These are phyloP conservation scores for Drosophila paucipuncta DNA, from an alignment of 2,888 invertebrate genomes.

Conservation along the genomic window DNA sequence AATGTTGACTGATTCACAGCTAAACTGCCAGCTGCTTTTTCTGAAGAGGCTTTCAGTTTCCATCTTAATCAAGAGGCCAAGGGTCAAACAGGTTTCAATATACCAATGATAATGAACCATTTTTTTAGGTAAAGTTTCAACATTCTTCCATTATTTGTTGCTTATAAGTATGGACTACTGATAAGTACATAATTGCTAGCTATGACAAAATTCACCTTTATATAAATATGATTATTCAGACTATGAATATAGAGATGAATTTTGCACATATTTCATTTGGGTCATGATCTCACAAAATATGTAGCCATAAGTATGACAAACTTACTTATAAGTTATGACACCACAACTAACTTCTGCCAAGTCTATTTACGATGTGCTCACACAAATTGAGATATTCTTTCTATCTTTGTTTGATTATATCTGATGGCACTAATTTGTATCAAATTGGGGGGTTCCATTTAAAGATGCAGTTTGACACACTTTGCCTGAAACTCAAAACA, in stretches of 20 bases:
- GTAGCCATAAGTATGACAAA: constrained; percentile 20
- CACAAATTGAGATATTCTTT: too few species aligned
- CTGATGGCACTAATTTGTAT: background rate
- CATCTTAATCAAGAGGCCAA: background rate
- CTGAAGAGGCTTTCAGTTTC: background rate
- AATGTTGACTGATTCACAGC: constrained; percentile 28
- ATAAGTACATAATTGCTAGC: background rate
- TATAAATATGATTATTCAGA: background rate
- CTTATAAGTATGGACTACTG: background rate
- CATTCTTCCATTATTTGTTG: background rate
- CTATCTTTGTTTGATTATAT: background rate
- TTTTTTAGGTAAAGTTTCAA: background rate
- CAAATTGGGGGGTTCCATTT: background rate
- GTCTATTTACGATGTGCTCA: too few species aligned
- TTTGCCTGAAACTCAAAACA: background rate
- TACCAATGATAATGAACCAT: background rate
- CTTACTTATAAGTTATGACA: background rate
- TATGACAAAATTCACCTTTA: background rate
- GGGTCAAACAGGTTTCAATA: constrained; percentile 23
- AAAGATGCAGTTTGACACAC: too few species aligned
- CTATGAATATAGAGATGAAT: too few species aligned
- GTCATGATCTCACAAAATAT: constrained; percentile 1
- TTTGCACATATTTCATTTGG: too few species aligned
- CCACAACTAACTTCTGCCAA: background rate
- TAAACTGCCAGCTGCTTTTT: constrained; percentile 11